Conservation (phyloP, 2,888 invertebrate genomes). For the Polietes domitor region DNA sequence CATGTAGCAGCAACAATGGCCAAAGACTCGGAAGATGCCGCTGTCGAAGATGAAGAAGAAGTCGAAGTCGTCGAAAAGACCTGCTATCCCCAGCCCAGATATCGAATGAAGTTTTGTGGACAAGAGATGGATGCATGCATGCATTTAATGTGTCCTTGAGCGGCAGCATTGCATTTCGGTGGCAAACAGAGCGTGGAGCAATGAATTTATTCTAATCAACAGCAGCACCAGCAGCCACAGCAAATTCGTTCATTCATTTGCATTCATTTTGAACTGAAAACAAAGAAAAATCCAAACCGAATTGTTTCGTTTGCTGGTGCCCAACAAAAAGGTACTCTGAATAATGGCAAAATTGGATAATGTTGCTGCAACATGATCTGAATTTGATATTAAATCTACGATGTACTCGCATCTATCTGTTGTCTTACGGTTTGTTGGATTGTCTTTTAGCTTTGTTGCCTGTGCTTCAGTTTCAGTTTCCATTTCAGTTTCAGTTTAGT, state of each 20-base stretch:
- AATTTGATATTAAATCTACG: conserved; percentile 59
- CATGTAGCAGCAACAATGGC: background rate
- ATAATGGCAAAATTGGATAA: conserved; percentile 60
- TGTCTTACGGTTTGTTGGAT: background rate
- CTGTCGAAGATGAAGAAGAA: background rate
- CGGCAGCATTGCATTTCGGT: conserved; percentile 47
- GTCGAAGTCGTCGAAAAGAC: too few species aligned
- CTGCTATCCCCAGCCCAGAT: conserved; percentile 24
- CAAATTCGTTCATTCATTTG: conserved; percentile 10
- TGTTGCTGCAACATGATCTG: conserved; percentile 67
- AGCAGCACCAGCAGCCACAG: background rate
- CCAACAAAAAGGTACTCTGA: conserved; percentile 25
- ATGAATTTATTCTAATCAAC: conserved; percentile 36
- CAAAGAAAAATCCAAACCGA: background rate
- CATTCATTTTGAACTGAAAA: conserved; percentile 16
- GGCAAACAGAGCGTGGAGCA: conserved; percentile 49
- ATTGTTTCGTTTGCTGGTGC: conserved; percentile 4
- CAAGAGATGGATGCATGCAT: conserved; percentile 36
- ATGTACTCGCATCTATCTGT: background rate
- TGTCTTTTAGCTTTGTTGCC: conserved; percentile 25
- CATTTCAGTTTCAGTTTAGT: conserved; percentile 55
- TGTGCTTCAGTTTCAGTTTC: conserved; percentile 47
- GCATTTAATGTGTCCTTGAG: conserved; percentile 63
- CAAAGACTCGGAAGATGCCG: background rate
- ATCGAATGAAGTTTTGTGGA: conserved; percentile 57